A percentile compares a stretch with the other conserved stretches of the same genome.
Evolutionary conservation across 1,140 invertebrate genomes (phyloP).

Genomic region (Orchesella cincta): DNA sequence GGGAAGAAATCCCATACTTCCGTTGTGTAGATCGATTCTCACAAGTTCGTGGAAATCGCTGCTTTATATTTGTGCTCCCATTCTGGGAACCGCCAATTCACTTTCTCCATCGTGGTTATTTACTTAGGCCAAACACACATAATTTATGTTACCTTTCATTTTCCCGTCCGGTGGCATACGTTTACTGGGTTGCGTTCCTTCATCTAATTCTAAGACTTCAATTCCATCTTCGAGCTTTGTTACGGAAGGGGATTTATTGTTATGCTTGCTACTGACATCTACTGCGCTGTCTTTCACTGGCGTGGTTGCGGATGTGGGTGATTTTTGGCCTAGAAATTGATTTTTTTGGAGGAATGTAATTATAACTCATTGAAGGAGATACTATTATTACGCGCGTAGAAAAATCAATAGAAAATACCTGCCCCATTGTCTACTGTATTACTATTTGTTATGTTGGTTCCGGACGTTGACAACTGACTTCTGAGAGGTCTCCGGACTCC

Average conservation of each 20-base stretch:
- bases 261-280: neutral
- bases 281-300: neutral
- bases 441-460: neutral
- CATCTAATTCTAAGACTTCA: constrained; percentile 21
- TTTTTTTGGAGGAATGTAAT: no score
- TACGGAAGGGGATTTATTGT: neutral
- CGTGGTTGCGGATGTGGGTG: neutral
- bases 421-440: neutral
- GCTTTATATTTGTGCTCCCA: no score
- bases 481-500: neutral
- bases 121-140: no score
- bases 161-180: constrained; percentile 8
- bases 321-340: neutral
- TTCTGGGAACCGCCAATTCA: no score
- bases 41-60: no score
- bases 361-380: no score
- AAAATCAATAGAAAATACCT: neutral
- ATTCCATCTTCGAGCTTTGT: constrained; percentile 23
- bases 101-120: no score
- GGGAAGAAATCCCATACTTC: no score
- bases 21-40: no score
- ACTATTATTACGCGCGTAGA: no score
- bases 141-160: constrained; percentile 22
- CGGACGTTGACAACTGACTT: constrained; percentile 13
- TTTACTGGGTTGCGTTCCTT: neutral